Percentiles rank a stretch among this genome's conserved stretches.
phyloP scores from a whole-genome alignment of 1,140 invertebrate genomes.

The Melipona quadrifasciata region DNA sequence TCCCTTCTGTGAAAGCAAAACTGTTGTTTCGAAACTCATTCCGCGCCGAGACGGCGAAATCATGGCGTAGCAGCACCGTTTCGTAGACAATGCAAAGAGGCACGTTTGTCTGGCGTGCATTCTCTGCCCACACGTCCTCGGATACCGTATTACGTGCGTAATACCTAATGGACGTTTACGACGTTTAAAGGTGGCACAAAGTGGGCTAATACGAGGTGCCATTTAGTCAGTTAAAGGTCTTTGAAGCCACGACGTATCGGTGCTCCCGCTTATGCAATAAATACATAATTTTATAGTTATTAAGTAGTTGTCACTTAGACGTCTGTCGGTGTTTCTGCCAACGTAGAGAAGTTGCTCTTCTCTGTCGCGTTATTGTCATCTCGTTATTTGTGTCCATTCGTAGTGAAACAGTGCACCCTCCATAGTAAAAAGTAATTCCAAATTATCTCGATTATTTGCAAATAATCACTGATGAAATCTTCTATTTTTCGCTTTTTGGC shows the following conservation, averaged over 20 bases:
- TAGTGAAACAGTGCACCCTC: too few species aligned
- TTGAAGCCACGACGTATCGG: slow-evolving; percentile 53
- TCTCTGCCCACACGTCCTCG: slow-evolving; percentile 49
- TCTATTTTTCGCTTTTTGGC: too few species aligned
- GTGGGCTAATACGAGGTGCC: slow-evolving; percentile 61
- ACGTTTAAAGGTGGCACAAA: slow-evolving; percentile 59
- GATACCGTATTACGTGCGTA: slow-evolving; percentile 54
- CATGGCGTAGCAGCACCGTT: neutral
- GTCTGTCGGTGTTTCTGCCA: neutral
- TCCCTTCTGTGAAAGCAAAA: neutral
- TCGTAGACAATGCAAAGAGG: slow-evolving; percentile 35
- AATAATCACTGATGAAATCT: too few species aligned
- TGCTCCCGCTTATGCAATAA: slow-evolving; percentile 46
- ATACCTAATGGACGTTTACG: slow-evolving; percentile 55
- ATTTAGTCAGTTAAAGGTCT: slow-evolving; percentile 62
- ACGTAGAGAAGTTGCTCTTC: neutral
- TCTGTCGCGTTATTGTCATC: neutral
- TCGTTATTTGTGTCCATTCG: too few species aligned
- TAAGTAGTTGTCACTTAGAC: slow-evolving; percentile 29
- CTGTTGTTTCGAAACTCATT: neutral
- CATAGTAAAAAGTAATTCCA: too few species aligned
- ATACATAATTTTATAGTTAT: slow-evolving; percentile 57
- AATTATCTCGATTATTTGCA: too few species aligned
- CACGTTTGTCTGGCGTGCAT: slow-evolving; percentile 28
- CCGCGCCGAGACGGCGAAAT: neutral